Conservation (phyloP, 2,797 vertebrate genomes). For the Vipera ursinii region DNA sequence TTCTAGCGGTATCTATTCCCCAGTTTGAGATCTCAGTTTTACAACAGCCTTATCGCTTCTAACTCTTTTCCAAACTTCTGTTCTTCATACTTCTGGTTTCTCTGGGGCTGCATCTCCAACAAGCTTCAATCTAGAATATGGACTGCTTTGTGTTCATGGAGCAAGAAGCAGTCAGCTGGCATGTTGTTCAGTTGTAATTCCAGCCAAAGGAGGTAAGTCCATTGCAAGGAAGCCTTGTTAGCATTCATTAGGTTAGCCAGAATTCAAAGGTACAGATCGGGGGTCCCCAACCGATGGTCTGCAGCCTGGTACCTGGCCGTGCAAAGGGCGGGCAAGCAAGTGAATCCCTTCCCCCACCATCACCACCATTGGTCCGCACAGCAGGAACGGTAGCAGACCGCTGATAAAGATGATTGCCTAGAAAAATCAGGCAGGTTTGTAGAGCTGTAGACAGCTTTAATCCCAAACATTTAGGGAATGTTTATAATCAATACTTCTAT, state of each 20-base stretch:
- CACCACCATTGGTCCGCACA: fast-evolving
- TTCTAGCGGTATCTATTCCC: not conserved
- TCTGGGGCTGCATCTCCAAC: not conserved
- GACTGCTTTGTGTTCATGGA: not conserved
- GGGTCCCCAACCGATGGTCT: not conserved
- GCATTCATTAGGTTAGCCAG: not conserved
- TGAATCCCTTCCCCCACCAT: not conserved
- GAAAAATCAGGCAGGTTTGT: not conserved
- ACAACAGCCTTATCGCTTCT: not conserved
- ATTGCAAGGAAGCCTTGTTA: not conserved
- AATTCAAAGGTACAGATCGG: not conserved
- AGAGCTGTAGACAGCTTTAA: not conserved
- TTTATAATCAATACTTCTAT: not conserved
- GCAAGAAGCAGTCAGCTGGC: not conserved
- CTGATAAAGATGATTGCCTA: not conserved
- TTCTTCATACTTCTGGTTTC: not conserved
- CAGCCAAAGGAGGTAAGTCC: not conserved
- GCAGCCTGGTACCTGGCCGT: not conserved
- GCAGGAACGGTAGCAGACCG: not conserved
- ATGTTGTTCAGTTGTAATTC: not conserved
- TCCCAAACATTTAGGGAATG: not conserved
- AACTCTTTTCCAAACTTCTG: not conserved
- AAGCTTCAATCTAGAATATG: not conserved
- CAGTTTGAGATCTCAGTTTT: not conserved
- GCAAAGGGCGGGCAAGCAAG: not conserved